Evolutionary conservation across 2,888 invertebrate species (phyloP).

Genomic region (Drosophila eohydei): DNA sequence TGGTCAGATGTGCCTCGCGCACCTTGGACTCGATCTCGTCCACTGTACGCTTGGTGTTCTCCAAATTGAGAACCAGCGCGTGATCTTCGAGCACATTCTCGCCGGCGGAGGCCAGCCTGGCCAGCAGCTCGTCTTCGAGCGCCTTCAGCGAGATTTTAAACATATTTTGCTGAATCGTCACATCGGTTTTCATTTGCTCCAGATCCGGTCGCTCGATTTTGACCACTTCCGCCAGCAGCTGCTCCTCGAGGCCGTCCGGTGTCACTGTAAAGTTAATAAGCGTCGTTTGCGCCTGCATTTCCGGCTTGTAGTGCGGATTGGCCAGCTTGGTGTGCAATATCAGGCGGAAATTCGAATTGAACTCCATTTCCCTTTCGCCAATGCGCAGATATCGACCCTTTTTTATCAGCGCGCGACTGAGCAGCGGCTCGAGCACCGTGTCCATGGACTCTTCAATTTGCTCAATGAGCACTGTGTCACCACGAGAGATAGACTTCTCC

Average conservation of each 20-base stretch:
- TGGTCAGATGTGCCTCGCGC: slow-evolving; percentile 93
- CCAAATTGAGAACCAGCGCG: slow-evolving; percentile 95
- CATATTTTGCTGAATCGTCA: slow-evolving; percentile 97
- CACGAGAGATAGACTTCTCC: slow-evolving; percentile 90
- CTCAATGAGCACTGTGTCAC: slow-evolving; percentile 93
- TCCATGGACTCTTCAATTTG: slow-evolving; percentile 97
- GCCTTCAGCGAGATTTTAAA: slow-evolving; percentile 96
- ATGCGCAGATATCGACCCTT: slow-evolving; percentile 93
- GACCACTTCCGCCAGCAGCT: slow-evolving; percentile 96
- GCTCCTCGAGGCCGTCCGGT: slow-evolving; percentile 97
- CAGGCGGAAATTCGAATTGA: slow-evolving; percentile 91
- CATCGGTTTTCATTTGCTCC: slow-evolving; percentile 91
- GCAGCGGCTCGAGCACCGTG: slow-evolving; percentile 95
- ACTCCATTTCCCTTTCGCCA: slow-evolving; percentile 97
- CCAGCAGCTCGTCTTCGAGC: slow-evolving; percentile 95
- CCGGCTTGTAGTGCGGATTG: slow-evolving; percentile 98
- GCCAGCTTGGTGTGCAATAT: slow-evolving; percentile 97
- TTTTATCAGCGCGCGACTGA: slow-evolving; percentile 95
- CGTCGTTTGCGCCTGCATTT: slow-evolving; percentile 98
- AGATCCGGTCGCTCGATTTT: slow-evolving; percentile 97
- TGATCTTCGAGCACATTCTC: slow-evolving; percentile 96
- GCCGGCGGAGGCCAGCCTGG: slow-evolving; percentile 94
- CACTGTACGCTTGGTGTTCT: slow-evolving; percentile 96
- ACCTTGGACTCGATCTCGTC: slow-evolving; percentile 95
- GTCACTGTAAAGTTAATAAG: slow-evolving; percentile 98